Evolutionary conservation across 2,888 invertebrate genomes (phyloP).

Genomic region (Cryptocephalus moraei): DNA sequence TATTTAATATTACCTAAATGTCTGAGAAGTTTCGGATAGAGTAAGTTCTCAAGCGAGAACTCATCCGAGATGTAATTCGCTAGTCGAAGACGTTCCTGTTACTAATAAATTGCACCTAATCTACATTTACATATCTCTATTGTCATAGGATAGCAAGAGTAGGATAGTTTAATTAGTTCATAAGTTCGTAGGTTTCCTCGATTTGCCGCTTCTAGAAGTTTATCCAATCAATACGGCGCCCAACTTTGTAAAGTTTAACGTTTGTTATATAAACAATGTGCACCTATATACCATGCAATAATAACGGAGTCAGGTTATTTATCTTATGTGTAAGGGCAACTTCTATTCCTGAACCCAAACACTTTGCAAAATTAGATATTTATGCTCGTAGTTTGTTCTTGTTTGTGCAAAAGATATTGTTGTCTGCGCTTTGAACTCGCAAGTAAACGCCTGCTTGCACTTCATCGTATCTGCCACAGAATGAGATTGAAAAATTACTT

Average conservation of each 20-base stretch:
- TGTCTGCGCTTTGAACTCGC: conserved; percentile 4
- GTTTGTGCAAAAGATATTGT: conserved; percentile 14
- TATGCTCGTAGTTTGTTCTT: conserved; percentile 18
- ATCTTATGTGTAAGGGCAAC: conserved; percentile 26
- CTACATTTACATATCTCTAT: conserved; percentile 39
- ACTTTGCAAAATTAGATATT: conserved; percentile 22
- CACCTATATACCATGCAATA: conserved; percentile 30
- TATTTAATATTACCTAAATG: no score
- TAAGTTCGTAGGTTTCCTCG: conserved; percentile 36
- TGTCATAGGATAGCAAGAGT: conserved; percentile 36
- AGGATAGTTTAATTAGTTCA: conserved; percentile 40
- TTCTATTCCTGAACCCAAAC: conserved; percentile 20
- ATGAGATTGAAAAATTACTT: no score
- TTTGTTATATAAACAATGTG: conserved; percentile 39
- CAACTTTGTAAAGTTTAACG: conserved; percentile 35
- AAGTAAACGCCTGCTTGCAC: conserved; percentile 1
- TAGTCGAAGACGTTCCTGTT: conserved; percentile 16
- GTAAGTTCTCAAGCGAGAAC: no score
- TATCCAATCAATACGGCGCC: conserved; percentile 36
- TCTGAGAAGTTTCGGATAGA: no score
- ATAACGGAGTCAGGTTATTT: conserved; percentile 30
- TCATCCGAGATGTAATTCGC: not conserved
- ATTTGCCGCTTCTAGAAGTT: conserved; percentile 21
- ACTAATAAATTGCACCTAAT: conserved; percentile 21
- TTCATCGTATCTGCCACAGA: no score